Evolutionary conservation across 2,113 vertebrate species (phyloP), one percentile per base, ranked within the genome.

Genomic region (Dasyornis broadbenti): DNA sequence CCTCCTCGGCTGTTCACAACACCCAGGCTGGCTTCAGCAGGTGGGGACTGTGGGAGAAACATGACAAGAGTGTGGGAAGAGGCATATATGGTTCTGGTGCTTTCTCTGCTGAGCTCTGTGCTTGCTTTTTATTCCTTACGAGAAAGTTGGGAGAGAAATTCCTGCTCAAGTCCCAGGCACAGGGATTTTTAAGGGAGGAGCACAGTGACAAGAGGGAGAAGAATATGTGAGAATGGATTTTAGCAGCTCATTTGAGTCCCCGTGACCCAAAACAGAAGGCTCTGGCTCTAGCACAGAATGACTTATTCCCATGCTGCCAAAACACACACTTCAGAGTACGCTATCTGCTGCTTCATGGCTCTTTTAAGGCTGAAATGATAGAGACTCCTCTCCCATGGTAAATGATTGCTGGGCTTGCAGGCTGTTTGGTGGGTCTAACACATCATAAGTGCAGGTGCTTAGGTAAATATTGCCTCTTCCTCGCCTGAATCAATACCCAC

Each of bases 401-500:
- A 56, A 24, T 53, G 86, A 57, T 42, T 60, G 66, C 63, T 76
- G 64, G 70, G 35, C 18, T 79, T 89, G 88, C 78, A 69, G 72
- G 70, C 91, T 90, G 77, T 79, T 94, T 77, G 92, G 90, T 93
- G 63, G 80, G 22, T 82, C 68, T 89, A 31, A 90, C 40, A 61
- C 22, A 81, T 72, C 59, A 7, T 81, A 90, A 83, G 52, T 9
- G 23, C 93, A 94, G 91, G 90, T 95, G 92, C 94, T 94, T 94
- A 93, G 95, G 89, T 94, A 96, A 96, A 96, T 95, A 94, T 92
- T 96, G 92, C 79, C 33, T 75, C 76, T 96, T 78, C 30, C 63
- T 60, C 69, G 52, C 63, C 76, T 90, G 86, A 91, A 94, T 95
- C 87, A 93, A 87, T 88, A 82, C 85, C 87, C 68, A 0, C 24